A percentile compares a stretch with the other conserved stretches of the same genome.
Conservation (phyloP, 2,888 invertebrate genomes). For the Deladenus siricidicola region DNA sequence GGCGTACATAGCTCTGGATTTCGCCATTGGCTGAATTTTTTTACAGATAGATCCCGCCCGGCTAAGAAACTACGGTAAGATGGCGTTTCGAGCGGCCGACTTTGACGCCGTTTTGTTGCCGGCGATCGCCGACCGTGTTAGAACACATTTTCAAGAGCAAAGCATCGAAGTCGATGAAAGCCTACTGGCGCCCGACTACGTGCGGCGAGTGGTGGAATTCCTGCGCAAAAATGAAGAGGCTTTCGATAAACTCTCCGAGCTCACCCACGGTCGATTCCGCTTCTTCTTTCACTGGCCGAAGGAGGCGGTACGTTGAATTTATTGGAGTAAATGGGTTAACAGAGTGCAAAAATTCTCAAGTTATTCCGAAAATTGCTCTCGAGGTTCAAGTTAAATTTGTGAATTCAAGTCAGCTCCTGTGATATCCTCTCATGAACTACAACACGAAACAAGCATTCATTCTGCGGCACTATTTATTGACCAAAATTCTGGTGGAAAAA, state of each 20-base stretch:
- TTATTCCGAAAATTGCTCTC: too few species aligned
- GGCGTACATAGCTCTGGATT: too few species aligned
- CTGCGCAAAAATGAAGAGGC: constrained; percentile 33
- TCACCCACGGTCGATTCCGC: constrained; percentile 20
- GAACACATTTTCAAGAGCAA: constrained; percentile 9
- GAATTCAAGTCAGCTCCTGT: too few species aligned
- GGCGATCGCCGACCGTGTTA: constrained; percentile 16
- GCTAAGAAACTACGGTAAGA: constrained; percentile 33
- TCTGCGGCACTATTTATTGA: too few species aligned
- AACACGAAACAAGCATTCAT: too few species aligned
- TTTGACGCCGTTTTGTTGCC: constrained; percentile 24
- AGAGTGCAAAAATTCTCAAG: too few species aligned
- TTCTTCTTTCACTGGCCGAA: constrained; percentile 19
- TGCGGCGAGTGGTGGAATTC: constrained; percentile 31
- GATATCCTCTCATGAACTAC: too few species aligned
- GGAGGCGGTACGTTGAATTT: not conserved
- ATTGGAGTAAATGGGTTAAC: too few species aligned
- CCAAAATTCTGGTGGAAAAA: too few species aligned
- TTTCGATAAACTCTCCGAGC: constrained; percentile 18
- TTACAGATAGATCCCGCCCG: constrained; percentile 39
- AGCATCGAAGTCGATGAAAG: constrained; percentile 9
- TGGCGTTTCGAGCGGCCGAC: constrained; percentile 30
- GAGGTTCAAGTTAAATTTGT: too few species aligned
- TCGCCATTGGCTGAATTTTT: too few species aligned
- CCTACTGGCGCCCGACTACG: constrained; percentile 18